A percentile compares a stretch with the other conserved stretches of the same genome.
These are phyloP conservation scores for Oryzias celebensis DNA, from an alignment of 2,113 vertebrate species.

Conservation along the genomic window DNA sequence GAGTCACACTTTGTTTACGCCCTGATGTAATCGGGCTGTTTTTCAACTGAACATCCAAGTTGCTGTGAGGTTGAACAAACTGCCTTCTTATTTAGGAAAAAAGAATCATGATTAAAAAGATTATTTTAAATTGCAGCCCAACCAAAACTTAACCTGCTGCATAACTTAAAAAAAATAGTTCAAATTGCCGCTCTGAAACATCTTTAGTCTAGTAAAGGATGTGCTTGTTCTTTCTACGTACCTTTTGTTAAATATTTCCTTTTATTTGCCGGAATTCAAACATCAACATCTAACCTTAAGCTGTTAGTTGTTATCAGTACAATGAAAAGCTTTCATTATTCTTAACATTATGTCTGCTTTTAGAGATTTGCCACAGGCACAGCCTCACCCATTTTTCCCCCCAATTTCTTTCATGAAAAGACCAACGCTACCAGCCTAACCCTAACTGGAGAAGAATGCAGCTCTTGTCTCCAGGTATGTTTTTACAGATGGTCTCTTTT, in stretches of 20 bases:
- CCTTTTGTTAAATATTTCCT: background rate
- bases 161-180: no score
- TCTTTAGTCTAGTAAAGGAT: background rate
- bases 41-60: no score
- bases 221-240: background rate
- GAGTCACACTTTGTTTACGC: no score
- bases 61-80: no score
- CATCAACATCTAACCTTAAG: background rate
- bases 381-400: background rate
- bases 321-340: background rate
- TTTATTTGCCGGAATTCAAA: background rate
- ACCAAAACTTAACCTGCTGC: no score
- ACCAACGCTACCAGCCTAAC: slow-evolving; percentile 34
- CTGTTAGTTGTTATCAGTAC: background rate
- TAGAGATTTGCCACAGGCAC: background rate
- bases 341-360: no score
- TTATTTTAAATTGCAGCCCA: no score
- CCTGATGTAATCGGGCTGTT: no score
- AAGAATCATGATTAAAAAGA: no score
- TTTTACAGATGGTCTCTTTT: background rate
- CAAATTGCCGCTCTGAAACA: no score
- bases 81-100: no score
- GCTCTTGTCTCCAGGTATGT: slow-evolving; percentile 69
- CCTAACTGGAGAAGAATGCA: slow-evolving; percentile 25
- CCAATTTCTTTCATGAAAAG: slow-evolving; percentile 41